Evolutionary conservation across 2,888 invertebrate species (phyloP), one percentile per base, ranked within the genome.

Genomic region (Drosophila kokeensis): DNA sequence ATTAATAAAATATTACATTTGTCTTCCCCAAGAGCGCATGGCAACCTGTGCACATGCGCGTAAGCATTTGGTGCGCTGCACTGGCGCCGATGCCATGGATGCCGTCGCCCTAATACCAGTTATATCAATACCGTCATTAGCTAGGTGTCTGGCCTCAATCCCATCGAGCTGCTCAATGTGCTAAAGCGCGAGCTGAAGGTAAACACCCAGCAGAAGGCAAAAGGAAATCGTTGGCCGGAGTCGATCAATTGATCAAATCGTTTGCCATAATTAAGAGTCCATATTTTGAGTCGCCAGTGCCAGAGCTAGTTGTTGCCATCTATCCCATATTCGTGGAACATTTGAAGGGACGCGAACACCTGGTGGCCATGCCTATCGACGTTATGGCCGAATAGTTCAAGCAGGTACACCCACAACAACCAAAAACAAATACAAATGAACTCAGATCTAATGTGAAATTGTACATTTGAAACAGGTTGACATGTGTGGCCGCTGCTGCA

Each of bases 61-160:
- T 0, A 89, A 76, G 29, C 84, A 89, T 8, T 42, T 85, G 21
- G 52, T 89, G 0, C 87, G 84, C 36, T 74, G 76, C 62, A 84
- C 89, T 13, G 84, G 85, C 11, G 79, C 87, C 21, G 79, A 89
- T 59, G 70, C 83, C 52, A 54, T 48, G n/a, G 8, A 68, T 0
- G 45, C 73, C 0, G 84, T 83, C 10, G 68, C 61, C 1, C 8
- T 53, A 0, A 66, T 34, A 69, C 79, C 15, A 45, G 72, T 34
- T 73, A 66, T 32, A 57, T 84, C 0, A 42, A 55, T 10, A 53
- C 18, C n/a, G 75, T 89, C 5, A 7, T 89, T 0, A 21, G 40
- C 13, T 36, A 68, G 34, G 69, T 84, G 40, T 63, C 73, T 0
- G 40, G 24, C 0, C 48, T 89, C 1, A 62, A 84, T 49, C 60